These are phyloP conservation scores for Anagrus nilaparvatae DNA, from an alignment of 1,140 invertebrate genomes.

Conservation along the genomic window DNA sequence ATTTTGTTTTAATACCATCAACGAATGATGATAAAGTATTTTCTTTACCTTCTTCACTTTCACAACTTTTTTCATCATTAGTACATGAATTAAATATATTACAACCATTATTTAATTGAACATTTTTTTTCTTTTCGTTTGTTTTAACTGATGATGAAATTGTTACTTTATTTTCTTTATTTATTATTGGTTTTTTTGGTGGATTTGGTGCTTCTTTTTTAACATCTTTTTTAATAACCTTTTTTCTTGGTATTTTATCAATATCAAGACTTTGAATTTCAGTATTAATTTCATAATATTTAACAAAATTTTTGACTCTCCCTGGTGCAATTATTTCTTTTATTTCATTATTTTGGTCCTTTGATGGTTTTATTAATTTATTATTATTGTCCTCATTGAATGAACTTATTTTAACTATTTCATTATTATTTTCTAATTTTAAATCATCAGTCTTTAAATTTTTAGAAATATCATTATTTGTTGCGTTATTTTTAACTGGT, in stretches of 20 bases:
- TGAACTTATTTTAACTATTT: constrained; percentile 3
- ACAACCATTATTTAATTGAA: constrained; percentile 31
- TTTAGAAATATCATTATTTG: no score
- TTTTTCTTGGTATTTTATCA: constrained; percentile 1
- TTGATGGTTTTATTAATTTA: constrained; percentile 7
- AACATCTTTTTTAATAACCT: constrained; percentile 1
- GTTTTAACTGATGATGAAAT: not conserved
- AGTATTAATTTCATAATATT: constrained; percentile 34
- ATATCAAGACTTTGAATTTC: no score
- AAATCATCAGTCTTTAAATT: not conserved
- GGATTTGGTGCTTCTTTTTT: not conserved
- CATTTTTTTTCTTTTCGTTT: constrained; percentile 25
- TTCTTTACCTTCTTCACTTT: not conserved
- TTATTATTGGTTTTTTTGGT: not conserved
- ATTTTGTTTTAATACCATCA: constrained; percentile 11
- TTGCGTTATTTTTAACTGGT: constrained; percentile 16
- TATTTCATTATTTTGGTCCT: no score
- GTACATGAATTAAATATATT: constrained; percentile 19
- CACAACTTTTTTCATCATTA: not conserved
- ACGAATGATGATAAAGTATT: constrained; percentile 13
- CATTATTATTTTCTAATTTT: not conserved
- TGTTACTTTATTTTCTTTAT: not conserved
- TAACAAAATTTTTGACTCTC: constrained; percentile 37
- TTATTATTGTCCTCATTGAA: constrained; percentile 32
- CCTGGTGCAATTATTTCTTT: no score